Conservation (phyloP, 2,113 vertebrate species). For the Pelvicachromis taeniatus region DNA sequence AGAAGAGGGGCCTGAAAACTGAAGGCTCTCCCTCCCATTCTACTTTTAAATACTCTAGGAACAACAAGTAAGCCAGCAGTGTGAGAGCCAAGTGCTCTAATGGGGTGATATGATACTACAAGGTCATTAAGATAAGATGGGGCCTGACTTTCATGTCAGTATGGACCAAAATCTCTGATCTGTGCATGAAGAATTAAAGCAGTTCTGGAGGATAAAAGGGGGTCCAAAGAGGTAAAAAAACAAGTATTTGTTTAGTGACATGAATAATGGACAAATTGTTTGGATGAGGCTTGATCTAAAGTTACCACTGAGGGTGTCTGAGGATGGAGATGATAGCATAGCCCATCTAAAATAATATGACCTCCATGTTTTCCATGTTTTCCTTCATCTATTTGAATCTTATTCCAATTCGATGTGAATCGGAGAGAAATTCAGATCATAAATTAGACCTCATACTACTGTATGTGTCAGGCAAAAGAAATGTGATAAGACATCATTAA, state of each 20-base stretch:
- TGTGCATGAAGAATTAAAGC: not conserved
- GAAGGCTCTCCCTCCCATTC: too few species aligned
- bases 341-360: not conserved
- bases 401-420: not conserved
- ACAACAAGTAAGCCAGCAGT: too few species aligned
- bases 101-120: too few species aligned
- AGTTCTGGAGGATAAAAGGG: not conserved
- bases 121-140: too few species aligned
- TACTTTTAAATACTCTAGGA: too few species aligned
- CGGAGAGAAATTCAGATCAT: not conserved
- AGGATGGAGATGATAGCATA: not conserved
- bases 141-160: not conserved
- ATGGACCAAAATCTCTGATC: not conserved
- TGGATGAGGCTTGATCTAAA: not conserved
- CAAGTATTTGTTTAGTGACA: not conserved
- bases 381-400: not conserved
- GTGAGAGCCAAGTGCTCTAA: too few species aligned
- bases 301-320: not conserved
- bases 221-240: not conserved
- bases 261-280: not conserved
- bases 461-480: not conserved
- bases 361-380: not conserved
- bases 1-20: too few species aligned
- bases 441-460: not conserved
- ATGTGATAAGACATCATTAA: not conserved